Conservation (phyloP, 2,888 invertebrate species). For the Pristionchus maxplancki region DNA sequence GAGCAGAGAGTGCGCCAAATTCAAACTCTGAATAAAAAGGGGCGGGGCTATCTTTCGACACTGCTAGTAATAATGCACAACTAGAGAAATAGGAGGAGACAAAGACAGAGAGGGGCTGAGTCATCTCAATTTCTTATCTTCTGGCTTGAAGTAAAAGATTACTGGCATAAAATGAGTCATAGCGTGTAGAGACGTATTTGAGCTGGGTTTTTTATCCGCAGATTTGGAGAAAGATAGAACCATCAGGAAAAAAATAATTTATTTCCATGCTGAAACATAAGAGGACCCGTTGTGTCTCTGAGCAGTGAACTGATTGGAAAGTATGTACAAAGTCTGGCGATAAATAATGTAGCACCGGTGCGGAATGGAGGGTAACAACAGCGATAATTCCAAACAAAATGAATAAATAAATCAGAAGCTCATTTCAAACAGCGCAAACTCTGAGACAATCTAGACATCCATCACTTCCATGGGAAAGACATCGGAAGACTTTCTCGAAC, state of each 20-base stretch:
- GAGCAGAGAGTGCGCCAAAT: background rate
- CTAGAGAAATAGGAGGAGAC: background rate
- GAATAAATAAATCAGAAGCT: background rate
- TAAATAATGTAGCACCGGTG: background rate
- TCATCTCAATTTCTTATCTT: too few species aligned
- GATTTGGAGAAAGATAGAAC: background rate
- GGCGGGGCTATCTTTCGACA: background rate
- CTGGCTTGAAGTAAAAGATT: too few species aligned
- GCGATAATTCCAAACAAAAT: background rate
- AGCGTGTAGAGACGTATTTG: too few species aligned
- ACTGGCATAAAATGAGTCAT: too few species aligned
- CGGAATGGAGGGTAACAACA: background rate
- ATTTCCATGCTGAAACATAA: background rate
- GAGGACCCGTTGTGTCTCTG: background rate
- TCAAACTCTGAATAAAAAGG: background rate
- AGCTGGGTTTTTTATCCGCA: too few species aligned
- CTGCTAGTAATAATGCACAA: background rate
- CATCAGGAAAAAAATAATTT: too few species aligned
- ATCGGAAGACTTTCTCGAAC: constrained; percentile 1
- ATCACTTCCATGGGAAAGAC: background rate
- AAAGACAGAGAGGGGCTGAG: background rate
- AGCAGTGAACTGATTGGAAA: background rate
- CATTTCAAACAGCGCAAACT: background rate
- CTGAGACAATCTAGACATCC: background rate
- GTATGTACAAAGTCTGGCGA: background rate